These are phyloP conservation scores for Eptesicus fuscus DNA, from an alignment of 2,113 vertebrate species.

Conservation along the genomic window DNA sequence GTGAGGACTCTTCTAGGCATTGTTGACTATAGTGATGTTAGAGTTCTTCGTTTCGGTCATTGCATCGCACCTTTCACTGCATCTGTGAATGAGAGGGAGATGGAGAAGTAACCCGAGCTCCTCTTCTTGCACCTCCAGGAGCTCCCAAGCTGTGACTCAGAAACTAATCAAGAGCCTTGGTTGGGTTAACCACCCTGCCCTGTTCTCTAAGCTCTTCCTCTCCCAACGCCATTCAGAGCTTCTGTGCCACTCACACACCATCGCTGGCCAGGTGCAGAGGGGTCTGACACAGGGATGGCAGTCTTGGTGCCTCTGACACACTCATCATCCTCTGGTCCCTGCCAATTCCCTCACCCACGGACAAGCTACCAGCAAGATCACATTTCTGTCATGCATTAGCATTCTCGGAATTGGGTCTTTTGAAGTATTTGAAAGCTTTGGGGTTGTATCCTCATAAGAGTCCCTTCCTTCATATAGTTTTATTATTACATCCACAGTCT, in stretches of 20 bases:
- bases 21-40: accelerated
- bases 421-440: background rate
- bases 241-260: background rate
- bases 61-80: background rate
- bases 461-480: background rate
- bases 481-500: background rate
- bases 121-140: background rate
- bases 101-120: background rate
- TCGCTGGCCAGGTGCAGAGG: accelerated
- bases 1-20: background rate
- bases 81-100: background rate
- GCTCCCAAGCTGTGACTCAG: background rate
- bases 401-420: background rate
- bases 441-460: background rate
- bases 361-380: too few species aligned
- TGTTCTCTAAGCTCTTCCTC: background rate
- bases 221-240: background rate
- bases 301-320: background rate
- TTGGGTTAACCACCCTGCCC: background rate
- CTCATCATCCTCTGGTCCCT: background rate
- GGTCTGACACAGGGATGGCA: accelerated
- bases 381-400: accelerated
- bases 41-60: accelerated
- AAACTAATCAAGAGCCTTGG: background rate
- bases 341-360: background rate